Evolutionary conservation across 2,797 vertebrate genomes (phyloP).

Genomic region (Amniataba percoides): DNA sequence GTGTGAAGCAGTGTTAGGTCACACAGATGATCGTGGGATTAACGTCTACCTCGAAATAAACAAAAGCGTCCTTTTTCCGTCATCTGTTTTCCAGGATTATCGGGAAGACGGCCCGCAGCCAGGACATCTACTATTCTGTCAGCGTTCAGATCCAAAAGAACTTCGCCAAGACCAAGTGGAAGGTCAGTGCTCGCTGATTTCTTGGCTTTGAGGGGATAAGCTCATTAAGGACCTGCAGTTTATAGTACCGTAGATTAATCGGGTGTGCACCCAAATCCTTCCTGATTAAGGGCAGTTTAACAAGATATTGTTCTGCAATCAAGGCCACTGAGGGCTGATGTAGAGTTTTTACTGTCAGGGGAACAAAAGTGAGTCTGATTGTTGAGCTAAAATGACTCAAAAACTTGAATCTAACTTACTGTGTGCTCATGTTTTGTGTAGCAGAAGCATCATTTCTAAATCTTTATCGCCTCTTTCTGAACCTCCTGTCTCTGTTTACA

Average conservation of each 20-base stretch:
- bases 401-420: not conserved
- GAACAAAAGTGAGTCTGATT: conserved; percentile 8
- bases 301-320: conserved; percentile 46
- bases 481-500: not conserved
- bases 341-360: conserved; percentile 2
- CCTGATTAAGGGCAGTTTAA: conserved; percentile 60
- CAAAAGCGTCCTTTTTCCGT: conserved; percentile 8
- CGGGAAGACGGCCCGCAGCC: conserved; percentile 93
- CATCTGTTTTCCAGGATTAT: conserved; percentile 89
- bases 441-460: not conserved
- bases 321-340: conserved; percentile 33
- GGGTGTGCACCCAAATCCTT: conserved; percentile 35
- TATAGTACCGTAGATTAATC: conserved; percentile 52
- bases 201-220: conserved; percentile 41
- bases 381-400: not conserved
- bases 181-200: conserved; percentile 86
- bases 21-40: conserved; percentile 7
- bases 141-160: conserved; percentile 97
- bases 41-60: conserved; percentile 37
- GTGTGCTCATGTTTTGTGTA: not conserved
- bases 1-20: not conserved
- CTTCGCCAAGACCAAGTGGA: conserved; percentile 98
- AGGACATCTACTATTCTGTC: conserved; percentile 96
- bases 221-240: conserved; percentile 41
- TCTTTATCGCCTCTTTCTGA: not conserved